Base-by-base conservation (phyloP, 2,797 vertebrate genomes). In the Crypturellus tataupa region DNA sequence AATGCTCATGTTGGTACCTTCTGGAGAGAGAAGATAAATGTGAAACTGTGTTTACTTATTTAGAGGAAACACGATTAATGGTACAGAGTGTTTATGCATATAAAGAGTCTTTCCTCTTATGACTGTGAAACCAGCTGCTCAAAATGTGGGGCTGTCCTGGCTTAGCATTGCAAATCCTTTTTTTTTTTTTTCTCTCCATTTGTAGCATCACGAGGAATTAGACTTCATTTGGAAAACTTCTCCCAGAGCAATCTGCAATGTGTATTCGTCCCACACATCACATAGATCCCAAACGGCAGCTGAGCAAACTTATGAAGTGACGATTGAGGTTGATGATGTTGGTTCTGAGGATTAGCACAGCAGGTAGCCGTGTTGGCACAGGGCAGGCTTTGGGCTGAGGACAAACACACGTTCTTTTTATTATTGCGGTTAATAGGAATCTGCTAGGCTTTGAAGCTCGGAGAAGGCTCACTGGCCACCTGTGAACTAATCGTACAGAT, bases 381-480 rank as follows among this genome's bases (percentile, higher is more conserved):
- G 93, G 96, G 96, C 97, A 96, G 96, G 70, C 77, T 83, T 96
- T 98, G 98, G 98, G 97, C 97, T 80, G 91, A 96, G 97, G 98
- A 97, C 97, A 96, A 97, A 97, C 94, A 97, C 97, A 96, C 95
- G 94, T 97, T 97, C 96, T 95, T 97, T 92, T 97, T 96, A 96
- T 97, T 95, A 96, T 91, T 88, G 97, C 97, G 97, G 98, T 98
- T 98, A 98, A 97, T 92, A 84, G 94, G 92, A 98, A 97, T 98
- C 97, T 97, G 97, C 97, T 97, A 93, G 95, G 85, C 97, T 98
- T 97, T 98, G 95, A 96, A 94, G 91, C 93, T 71, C 47, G 82
- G 94, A 95, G 97, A 97, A 96, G 96, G 89, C 85, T 96, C 96
- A 68, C 79, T 80, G 94, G 93, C 93, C 93, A 85, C 95, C 93